These are phyloP conservation scores for Hyperoplus immaculatus DNA, from an alignment of 2,797 vertebrate genomes.

Conservation along the genomic window DNA sequence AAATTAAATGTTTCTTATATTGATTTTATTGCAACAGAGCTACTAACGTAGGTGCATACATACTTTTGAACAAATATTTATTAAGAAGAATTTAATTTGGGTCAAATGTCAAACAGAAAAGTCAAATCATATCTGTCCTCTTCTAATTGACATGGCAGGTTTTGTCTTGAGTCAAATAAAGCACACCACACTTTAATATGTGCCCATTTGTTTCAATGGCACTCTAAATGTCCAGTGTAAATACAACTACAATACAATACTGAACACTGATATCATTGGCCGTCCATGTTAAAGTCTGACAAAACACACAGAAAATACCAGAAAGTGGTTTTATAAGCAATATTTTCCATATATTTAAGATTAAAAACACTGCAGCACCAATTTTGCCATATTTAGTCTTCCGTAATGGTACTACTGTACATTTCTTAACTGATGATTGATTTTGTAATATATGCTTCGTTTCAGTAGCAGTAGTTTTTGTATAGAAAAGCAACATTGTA, in stretches of 20 bases:
- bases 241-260: constrained; percentile 9
- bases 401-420: constrained; percentile 48
- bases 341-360: constrained; percentile 38
- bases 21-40: no score
- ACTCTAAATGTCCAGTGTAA: constrained; percentile 9
- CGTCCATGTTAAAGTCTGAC: constrained; percentile 3
- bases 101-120: not conserved
- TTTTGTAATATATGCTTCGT: constrained; percentile 31
- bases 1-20: not conserved
- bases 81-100: not conserved
- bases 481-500: constrained; percentile 56
- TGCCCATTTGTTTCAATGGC: constrained; percentile 18
- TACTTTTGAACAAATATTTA: not conserved
- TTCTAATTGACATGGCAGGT: constrained; percentile 22
- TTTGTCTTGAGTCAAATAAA: constrained; percentile 30
- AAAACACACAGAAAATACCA: constrained; percentile 4
- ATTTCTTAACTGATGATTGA: constrained; percentile 14
- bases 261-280: constrained; percentile 3
- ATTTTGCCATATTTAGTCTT: constrained; percentile 76
- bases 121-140: constrained; percentile 2
- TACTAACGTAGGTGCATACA: not conserved
- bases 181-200: constrained; percentile 56
- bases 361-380: constrained; percentile 42
- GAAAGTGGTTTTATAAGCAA: constrained; percentile 55
- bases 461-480: constrained; percentile 43